Evolutionary conservation across 2,797 vertebrate genomes (phyloP).

Genomic region (Zonotrichia albicollis): DNA sequence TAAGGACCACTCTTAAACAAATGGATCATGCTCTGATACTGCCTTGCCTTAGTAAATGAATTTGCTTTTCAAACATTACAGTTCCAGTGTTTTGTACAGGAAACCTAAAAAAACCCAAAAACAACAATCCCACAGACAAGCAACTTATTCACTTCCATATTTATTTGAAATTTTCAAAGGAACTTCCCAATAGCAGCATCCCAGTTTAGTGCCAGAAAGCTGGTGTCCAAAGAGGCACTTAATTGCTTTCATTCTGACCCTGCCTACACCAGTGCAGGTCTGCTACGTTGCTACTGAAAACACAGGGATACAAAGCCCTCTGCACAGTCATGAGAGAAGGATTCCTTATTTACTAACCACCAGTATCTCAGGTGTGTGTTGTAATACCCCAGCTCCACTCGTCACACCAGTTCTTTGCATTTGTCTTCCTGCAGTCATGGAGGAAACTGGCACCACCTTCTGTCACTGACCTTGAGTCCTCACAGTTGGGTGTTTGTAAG

Average conservation of each 20-base stretch:
- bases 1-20: not conserved
- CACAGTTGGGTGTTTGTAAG: not conserved
- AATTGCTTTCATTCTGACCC: not conserved
- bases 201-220: not conserved
- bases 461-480: not conserved
- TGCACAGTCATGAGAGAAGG: not conserved
- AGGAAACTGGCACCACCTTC: not conserved
- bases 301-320: not conserved
- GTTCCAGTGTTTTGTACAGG: not conserved
- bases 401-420: not conserved
- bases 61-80: not conserved
- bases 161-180: not conserved
- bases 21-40: not conserved
- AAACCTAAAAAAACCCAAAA: not conserved
- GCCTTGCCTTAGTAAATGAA: not conserved
- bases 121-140: not conserved
- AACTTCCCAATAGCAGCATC: not conserved
- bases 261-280: not conserved
- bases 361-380: not conserved
- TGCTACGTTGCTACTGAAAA: not conserved
- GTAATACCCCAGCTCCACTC: not conserved
- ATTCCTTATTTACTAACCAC: not conserved
- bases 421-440: not conserved
- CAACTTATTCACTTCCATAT: not conserved
- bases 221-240: not conserved